A percentile compares a stretch with the other conserved stretches of the same genome.
Evolutionary conservation across 2,888 invertebrate species (phyloP).

Genomic region (Ashinkailepas kermadecensis): DNA sequence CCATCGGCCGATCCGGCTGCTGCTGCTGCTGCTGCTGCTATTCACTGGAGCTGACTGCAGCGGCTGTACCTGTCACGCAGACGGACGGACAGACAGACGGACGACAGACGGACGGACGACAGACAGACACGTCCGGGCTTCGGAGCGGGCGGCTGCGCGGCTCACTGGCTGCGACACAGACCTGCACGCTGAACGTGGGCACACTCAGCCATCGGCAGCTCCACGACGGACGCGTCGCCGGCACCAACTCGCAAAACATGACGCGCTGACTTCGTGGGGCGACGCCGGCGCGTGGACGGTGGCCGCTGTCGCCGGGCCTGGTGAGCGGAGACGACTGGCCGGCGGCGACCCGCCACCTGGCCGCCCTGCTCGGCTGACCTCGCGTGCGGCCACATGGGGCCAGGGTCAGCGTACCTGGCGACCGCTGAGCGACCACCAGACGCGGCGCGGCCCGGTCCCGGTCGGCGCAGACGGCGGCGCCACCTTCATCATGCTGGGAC

Average conservation of each 20-base stretch:
- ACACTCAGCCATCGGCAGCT: not conserved
- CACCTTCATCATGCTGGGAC: not conserved
- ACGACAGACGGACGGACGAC: conserved; percentile 11
- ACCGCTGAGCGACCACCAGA: not conserved
- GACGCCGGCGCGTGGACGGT: not conserved
- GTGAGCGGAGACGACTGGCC: not conserved
- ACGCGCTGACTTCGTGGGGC: not conserved
- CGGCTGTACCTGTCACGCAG: conserved; percentile 21
- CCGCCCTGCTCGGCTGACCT: not conserved
- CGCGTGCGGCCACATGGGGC: not conserved
- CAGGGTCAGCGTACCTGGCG: conserved; percentile 4
- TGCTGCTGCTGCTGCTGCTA: no score
- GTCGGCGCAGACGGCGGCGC: not conserved
- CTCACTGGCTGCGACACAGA: not conserved
- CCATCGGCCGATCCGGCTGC: no score
- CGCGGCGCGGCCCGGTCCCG: not conserved
- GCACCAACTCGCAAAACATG: conserved; percentile 16
- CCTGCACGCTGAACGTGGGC: not conserved
- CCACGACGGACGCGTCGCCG: not conserved
- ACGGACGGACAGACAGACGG: conserved; percentile 25
- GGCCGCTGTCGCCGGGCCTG: not conserved
- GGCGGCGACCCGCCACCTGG: not conserved
- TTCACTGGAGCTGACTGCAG: no score
- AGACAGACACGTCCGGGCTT: conserved; percentile 25
- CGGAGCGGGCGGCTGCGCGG: not conserved